A percentile compares a stretch with the other conserved stretches of the same genome.
These are phyloP conservation scores for Parauchenoglanis ngamensis DNA, from an alignment of 2,797 vertebrate genomes.

Conservation along the genomic window DNA sequence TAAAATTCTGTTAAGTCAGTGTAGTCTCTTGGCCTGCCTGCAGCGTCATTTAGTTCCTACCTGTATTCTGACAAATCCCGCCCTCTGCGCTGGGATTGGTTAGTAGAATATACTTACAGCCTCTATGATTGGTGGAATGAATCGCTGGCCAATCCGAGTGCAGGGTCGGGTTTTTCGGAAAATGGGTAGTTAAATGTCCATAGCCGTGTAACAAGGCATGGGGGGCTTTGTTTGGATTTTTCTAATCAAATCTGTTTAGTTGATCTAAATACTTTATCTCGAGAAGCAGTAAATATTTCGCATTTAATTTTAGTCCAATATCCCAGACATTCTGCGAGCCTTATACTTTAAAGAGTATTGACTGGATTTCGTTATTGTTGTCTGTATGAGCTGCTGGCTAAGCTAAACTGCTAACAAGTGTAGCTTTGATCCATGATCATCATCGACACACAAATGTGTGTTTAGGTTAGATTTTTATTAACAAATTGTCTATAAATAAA, in stretches of 20 bases:
- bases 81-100: background rate
- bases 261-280: background rate
- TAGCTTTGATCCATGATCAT: background rate
- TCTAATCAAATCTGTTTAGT: background rate
- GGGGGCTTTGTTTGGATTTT: background rate
- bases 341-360: background rate
- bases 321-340: background rate
- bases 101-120: too few relatives aligned
- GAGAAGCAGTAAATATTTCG: background rate
- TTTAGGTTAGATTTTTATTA: background rate
- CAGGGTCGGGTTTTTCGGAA: background rate
- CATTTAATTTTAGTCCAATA: background rate
- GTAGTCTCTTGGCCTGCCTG: conserved; percentile 3
- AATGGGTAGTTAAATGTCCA: background rate
- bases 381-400: background rate
- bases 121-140: background rate
- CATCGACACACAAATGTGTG: background rate
- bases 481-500: background rate
- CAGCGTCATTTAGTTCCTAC: background rate
- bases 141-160: background rate
- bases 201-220: background rate
- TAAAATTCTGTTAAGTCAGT: conserved; percentile 32
- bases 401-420: conserved; percentile 17
- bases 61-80: conserved; percentile 2
- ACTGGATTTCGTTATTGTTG: background rate